phyloP scores from a whole-genome alignment of 2,113 vertebrate genomes.

The Crotophaga sulcirostris region DNA sequence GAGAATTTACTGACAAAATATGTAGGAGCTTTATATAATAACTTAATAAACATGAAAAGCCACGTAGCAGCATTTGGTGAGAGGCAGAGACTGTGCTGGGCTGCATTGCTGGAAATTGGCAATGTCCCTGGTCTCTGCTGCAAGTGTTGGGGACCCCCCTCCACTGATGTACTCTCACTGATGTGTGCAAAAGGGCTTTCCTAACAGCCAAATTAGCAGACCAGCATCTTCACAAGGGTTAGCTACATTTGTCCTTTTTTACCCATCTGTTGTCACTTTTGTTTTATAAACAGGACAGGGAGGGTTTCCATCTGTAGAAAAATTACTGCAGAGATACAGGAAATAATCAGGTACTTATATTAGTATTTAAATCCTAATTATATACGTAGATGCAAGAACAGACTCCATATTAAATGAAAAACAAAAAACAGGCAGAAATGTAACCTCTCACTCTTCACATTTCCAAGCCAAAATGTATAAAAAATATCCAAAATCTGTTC shows the following conservation, averaged over 20 bases:
- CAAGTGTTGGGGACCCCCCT: not conserved
- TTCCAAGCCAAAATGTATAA: not conserved
- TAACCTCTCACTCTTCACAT: not conserved
- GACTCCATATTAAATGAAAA: not conserved
- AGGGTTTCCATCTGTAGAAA: not conserved
- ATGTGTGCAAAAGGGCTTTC: not conserved
- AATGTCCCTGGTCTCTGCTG: rapidly evolving
- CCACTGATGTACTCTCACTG: too few species aligned
- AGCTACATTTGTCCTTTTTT: not conserved
- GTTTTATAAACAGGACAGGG: too few species aligned
- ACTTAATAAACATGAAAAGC: rapidly evolving
- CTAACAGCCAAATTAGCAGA: rapidly evolving
- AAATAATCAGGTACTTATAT: not conserved
- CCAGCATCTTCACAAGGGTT: not conserved
- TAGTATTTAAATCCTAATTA: not conserved
- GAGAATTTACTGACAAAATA: not conserved
- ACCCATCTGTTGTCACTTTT: too few species aligned
- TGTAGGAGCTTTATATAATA: not conserved
- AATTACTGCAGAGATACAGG: not conserved
- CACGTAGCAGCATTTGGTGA: not conserved
- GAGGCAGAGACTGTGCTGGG: not conserved
- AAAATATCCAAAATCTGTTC: not conserved
- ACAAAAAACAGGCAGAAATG: not conserved
- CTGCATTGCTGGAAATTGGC: rapidly evolving
- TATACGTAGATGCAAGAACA: not conserved